Evolutionary conservation across 1,140 invertebrate genomes (phyloP).

Genomic region (Drosophila malerkotliana): DNA sequence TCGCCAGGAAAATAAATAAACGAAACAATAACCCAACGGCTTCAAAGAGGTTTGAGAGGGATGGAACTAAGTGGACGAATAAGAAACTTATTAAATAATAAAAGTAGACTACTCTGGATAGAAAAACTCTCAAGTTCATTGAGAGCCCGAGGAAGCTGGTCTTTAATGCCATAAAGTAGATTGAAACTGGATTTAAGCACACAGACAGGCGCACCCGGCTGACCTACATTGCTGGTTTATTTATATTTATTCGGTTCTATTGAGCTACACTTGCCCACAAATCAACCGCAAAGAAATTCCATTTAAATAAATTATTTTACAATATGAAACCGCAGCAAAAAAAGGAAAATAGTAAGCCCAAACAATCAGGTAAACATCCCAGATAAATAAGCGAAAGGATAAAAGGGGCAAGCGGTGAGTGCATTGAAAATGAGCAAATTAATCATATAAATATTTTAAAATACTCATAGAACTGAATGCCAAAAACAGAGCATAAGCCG

Average conservation of each 20-base stretch:
- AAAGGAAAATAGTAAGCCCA: constrained; percentile 16
- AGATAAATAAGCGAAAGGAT: constrained; percentile 6
- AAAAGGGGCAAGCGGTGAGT: background rate
- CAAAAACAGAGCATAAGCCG: constrained; percentile 28
- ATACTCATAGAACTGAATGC: constrained; percentile 37
- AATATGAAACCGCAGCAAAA: constrained; percentile 40
- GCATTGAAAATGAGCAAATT: constrained; percentile 41
- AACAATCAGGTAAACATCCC: constrained; percentile 22
- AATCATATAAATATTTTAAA: constrained; percentile 67
- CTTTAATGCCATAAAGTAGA: constrained; percentile 29
- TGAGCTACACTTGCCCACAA: constrained; percentile 29
- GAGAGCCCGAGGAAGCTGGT: background rate
- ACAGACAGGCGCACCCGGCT: background rate
- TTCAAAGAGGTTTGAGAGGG: constrained; percentile 16
- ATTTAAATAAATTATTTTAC: constrained; percentile 68
- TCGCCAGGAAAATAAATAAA: constrained; percentile 38
- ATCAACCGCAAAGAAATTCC: constrained; percentile 55
- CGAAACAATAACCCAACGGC: constrained; percentile 15
- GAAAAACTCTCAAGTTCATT: constrained; percentile 26
- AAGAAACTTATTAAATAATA: constrained; percentile 50
- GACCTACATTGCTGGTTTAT: constrained; percentile 29
- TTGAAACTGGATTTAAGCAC: constrained; percentile 12
- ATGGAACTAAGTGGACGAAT: constrained; percentile 27
- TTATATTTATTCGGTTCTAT: constrained; percentile 30
- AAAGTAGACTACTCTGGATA: constrained; percentile 9